Evolutionary conservation across 2,888 invertebrate species (phyloP).

Genomic region (Salticus scenicus): DNA sequence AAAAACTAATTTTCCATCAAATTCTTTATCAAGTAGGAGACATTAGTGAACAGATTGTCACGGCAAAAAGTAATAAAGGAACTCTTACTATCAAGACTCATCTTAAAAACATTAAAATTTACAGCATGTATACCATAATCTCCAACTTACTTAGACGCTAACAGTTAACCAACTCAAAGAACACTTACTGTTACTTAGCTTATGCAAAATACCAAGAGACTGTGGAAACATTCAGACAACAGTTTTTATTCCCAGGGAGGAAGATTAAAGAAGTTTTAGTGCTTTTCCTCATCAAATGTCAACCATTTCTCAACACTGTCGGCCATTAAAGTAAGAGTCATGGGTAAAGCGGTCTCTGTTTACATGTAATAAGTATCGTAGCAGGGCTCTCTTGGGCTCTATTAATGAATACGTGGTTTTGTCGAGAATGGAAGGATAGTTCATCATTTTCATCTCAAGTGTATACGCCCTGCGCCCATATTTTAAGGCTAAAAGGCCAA

Average conservation of each 20-base stretch:
- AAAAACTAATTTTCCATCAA: neutral
- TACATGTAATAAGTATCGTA: slow-evolving; percentile 54
- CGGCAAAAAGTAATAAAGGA: slow-evolving; percentile 6
- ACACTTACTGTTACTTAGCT: neutral
- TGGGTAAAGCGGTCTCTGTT: slow-evolving; percentile 34
- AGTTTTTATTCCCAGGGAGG: slow-evolving; percentile 41
- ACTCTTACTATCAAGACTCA: neutral
- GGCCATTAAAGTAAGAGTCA: slow-evolving; percentile 44
- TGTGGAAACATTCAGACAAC: slow-evolving; percentile 32
- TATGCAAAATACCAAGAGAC: slow-evolving; percentile 4
- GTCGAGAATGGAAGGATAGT: slow-evolving; percentile 25
- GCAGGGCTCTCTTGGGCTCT: slow-evolving; percentile 41
- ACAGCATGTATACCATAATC: neutral
- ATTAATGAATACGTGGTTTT: slow-evolving; percentile 62
- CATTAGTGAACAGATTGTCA: neutral
- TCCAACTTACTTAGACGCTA: neutral
- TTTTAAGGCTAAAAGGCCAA: slow-evolving; percentile 32
- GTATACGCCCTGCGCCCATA: slow-evolving; percentile 28
- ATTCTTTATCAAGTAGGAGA: neutral
- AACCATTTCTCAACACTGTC: slow-evolving; percentile 43
- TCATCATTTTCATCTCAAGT: slow-evolving; percentile 22
- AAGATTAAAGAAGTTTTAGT: slow-evolving; percentile 63
- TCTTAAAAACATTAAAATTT: neutral
- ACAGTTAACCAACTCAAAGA: neutral
- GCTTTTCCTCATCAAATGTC: slow-evolving; percentile 37